Evolutionary conservation across 2,797 vertebrate genomes (phyloP).

Genomic region (Phataginus tetradactyla): DNA sequence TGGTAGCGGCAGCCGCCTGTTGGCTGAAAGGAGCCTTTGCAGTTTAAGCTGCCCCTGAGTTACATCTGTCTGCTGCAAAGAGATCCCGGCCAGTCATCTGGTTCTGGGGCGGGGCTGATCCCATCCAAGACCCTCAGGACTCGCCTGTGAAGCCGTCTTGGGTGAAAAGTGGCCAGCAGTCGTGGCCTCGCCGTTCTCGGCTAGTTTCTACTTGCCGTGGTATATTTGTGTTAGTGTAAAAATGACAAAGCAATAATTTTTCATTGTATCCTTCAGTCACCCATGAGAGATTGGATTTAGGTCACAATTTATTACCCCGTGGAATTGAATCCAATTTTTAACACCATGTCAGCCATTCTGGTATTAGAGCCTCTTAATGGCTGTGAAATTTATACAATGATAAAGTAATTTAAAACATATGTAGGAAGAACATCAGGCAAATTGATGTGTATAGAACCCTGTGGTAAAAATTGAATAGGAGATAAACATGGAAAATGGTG

Average conservation of each 20-base stretch:
- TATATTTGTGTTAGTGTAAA: conserved; percentile 82
- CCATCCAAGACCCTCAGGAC: not conserved
- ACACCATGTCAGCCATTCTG: conserved; percentile 83
- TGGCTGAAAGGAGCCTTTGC: not conserved
- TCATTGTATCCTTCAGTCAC: conserved; percentile 86
- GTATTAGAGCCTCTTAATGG: conserved; percentile 84
- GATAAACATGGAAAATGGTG: conserved; percentile 85
- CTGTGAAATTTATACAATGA: conserved; percentile 84
- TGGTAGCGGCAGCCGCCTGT: not conserved
- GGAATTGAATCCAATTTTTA: conserved; percentile 86
- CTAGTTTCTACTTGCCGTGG: conserved; percentile 39
- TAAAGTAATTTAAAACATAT: conserved; percentile 86
- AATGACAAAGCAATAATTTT: conserved; percentile 86
- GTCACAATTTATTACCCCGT: conserved; percentile 85
- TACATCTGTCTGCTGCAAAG: not conserved
- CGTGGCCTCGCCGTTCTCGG: conserved; percentile 44
- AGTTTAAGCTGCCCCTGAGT: rapidly evolving
- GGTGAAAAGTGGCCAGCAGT: conserved; percentile 3
- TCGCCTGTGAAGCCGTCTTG: not conserved
- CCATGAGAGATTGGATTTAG: conserved; percentile 86
- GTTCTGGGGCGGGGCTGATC: not conserved
- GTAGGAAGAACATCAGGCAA: conserved; percentile 75
- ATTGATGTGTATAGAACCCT: conserved; percentile 81
- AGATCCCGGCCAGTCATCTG: not conserved
- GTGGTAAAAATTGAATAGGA: conserved; percentile 79